Base-by-base conservation (phyloP, 2,888 invertebrate genomes). In the Ectemnius lituratus region DNA sequence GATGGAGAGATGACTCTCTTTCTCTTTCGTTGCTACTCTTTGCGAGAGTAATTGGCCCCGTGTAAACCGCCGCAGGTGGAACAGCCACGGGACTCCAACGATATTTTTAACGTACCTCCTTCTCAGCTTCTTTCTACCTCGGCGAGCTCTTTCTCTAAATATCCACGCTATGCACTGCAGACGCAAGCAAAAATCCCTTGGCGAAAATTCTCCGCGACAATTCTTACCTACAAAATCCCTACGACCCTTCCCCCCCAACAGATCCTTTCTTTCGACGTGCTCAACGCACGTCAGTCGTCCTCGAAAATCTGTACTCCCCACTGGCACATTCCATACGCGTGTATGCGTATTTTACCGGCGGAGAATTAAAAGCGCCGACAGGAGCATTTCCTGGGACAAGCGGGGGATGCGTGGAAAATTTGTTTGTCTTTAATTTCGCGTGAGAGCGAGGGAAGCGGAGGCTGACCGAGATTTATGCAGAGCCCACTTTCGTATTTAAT, bases 31-130 rank as follows among this genome's bases (percentile, higher is more conserved):
- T 37, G 8, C 8, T 37, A 37, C 37, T 37, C 37, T 37, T 67
- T 52, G 58, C 57, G 65, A 74, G 78, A 82, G 82, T 85, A 85
- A 85, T 84, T 85, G 84, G 84, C 80, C 81, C 64, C 75, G 80
- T 81, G 82, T 78, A 83, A 82, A 84, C 78, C 83, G 83, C 78
- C 61, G 73, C 72, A 77, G 84, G 77, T 70, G 69, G 68, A 47
- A 75, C 75, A 66, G 64, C 57, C 65, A 6, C 52, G 37, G 67
- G 70, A 57, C 73, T 76, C 66, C 59, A 6, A 74, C 64, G 73
- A 76, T 81, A 80, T 78, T 81, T 81, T 81, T 74, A 78, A 80
- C 81, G 68, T 71, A 76, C 70, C 59, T 73, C 75, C 74, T 37
- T 75, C 72, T 71, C 62, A 75, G 75, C 75, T 75, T 70, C 68